Evolutionary conservation across 2,113 vertebrate genomes (phyloP), one percentile per base, ranked within the genome.

Genomic region (Nothobranchius kuhntae): DNA sequence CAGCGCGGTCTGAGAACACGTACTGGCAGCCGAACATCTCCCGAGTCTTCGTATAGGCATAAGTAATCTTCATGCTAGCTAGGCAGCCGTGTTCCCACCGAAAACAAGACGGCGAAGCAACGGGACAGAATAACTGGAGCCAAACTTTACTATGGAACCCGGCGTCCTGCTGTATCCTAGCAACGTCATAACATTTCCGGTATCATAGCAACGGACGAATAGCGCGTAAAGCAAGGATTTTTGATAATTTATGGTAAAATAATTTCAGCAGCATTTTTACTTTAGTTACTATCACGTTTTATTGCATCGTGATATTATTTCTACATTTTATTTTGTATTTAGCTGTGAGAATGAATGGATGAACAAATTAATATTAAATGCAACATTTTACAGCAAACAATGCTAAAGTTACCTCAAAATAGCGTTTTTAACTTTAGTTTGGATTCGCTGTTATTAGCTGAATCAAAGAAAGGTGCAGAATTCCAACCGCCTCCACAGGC

Each of bases 21-120:
- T 94, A 96, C 8, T 93, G 95, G 0, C 95, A 94, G 6, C 97
- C 96, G 7, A 99, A 96, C 36, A 97, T 94, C 0, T 88, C 89
- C 70, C 96, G 95, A 53, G 92, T 93, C 86, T 94, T 94, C 0
- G 91, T 52, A 57, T 96, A 97, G 14, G 95, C 93, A 0, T 94
- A 89, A 7, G 90, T 86, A 24, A 97, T 93, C 83, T 98, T 96
- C 97, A 99, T 99, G 63, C 46, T 38, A 53, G 38, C 10, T 36
- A 21, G 21, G 21, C 1, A 21, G 21, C 21, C 21, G 21, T 21
- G 17, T 14, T 21, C 11, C 17, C 30, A 54, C 48, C 11, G 0
- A 6, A 13, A 13, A 13, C 47, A 9, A 14, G 21, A 4, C 13
- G 3, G 13, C 1, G 8, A 38, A 36, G 12, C 5, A 1, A 14